Conservation (phyloP, 2,797 vertebrate species). For the Ataeniobius toweri region DNA sequence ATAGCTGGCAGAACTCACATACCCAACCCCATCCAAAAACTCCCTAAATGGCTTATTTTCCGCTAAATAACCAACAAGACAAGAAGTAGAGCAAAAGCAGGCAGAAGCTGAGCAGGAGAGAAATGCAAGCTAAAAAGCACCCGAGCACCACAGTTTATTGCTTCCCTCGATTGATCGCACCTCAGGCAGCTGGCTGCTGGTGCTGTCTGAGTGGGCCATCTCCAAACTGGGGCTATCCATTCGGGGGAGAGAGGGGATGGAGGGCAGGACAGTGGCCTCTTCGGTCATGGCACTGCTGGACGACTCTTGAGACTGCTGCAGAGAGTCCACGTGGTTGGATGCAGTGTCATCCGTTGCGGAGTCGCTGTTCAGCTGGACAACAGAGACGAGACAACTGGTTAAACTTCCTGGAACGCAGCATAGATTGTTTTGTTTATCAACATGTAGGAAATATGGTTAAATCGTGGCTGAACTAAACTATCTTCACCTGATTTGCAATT, state of each 20-base stretch:
- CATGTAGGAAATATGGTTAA: no score
- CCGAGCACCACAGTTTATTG: slow-evolving; percentile 89
- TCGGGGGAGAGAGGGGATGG: slow-evolving; percentile 70
- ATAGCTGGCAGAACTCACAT: slow-evolving; percentile 17
- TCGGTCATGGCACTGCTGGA: slow-evolving; percentile 87
- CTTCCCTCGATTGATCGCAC: slow-evolving; percentile 88
- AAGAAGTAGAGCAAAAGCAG: slow-evolving; percentile 45
- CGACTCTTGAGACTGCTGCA: slow-evolving; percentile 93
- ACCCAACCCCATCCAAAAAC: slow-evolving; percentile 29
- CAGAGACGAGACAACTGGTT: slow-evolving; percentile 23
- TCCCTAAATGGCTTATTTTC: slow-evolving; percentile 28
- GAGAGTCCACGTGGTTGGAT: slow-evolving; percentile 88
- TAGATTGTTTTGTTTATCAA: neutral
- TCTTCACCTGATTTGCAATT: neutral
- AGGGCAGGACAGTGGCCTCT: slow-evolving; percentile 81
- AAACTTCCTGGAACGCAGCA: neutral
- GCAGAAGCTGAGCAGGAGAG: slow-evolving; percentile 32
- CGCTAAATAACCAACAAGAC: slow-evolving; percentile 33
- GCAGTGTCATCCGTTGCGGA: slow-evolving; percentile 86
- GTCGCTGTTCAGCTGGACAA: slow-evolving; percentile 88
- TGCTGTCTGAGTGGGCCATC: slow-evolving; percentile 90
- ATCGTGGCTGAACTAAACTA: neutral
- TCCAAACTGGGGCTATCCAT: slow-evolving; percentile 90
- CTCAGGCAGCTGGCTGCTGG: slow-evolving; percentile 99
- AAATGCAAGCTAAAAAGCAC: slow-evolving; percentile 77